A percentile compares a stretch with the other conserved stretches of the same genome.
Conservation (phyloP, 2,113 vertebrate genomes). For the Onychostoma macrolepis region DNA sequence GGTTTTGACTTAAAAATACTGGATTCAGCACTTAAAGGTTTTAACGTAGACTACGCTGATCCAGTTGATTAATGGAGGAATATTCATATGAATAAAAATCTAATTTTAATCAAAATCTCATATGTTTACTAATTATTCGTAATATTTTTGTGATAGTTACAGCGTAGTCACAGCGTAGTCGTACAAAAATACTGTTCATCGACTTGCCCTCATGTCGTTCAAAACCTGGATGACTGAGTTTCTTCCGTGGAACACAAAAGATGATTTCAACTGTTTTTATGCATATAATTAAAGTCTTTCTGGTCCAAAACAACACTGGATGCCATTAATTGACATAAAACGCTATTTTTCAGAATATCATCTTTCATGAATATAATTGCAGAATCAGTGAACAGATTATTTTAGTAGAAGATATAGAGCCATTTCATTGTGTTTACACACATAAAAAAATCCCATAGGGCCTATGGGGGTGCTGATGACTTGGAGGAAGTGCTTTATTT, state of each 20-base stretch:
- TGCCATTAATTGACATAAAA: neutral
- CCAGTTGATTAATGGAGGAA: too few species aligned
- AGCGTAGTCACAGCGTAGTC: too few species aligned
- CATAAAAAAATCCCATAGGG: too few species aligned
- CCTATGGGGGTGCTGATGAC: slow-evolving; percentile 49
- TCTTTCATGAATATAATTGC: neutral
- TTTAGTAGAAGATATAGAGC: neutral
- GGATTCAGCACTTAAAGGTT: neutral
- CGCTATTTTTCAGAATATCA: neutral
- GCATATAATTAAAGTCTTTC: neutral
- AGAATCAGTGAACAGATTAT: neutral
- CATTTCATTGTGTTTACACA: neutral
- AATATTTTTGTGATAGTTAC: neutral
- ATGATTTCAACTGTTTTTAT: neutral
- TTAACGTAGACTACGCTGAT: neutral
- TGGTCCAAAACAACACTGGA: neutral
- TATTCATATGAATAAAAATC: neutral
- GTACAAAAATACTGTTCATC: too few species aligned
- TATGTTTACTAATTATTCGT: neutral
- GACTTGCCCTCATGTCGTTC: neutral
- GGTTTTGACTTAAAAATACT: neutral
- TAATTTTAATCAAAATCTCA: neutral
- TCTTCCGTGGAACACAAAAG: neutral
- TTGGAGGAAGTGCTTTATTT: slow-evolving; percentile 29
- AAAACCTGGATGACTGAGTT: neutral